phyloP scores from a whole-genome alignment of 2,797 vertebrate species.

The Brachyalestes nurse region DNA sequence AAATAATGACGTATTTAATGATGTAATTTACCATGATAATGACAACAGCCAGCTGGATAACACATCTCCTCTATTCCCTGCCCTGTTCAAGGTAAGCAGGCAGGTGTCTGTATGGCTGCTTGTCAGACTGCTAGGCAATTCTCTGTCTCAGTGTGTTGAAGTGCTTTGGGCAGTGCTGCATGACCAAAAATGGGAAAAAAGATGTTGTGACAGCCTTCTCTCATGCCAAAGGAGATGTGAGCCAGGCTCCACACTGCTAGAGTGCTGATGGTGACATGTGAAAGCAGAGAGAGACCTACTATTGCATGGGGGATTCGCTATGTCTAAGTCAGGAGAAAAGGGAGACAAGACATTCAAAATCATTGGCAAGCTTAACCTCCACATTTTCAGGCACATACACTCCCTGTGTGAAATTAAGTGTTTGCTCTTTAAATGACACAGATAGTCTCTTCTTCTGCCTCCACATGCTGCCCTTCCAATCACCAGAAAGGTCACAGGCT shows the following conservation, averaged over 20 bases:
- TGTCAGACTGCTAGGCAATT: background rate
- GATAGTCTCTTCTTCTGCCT: constrained; percentile 2
- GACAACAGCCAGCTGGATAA: background rate
- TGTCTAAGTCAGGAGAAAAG: background rate
- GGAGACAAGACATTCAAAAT: background rate
- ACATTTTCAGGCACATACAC: background rate
- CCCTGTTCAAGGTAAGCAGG: background rate
- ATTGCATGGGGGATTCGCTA: background rate
- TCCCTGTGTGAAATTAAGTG: background rate
- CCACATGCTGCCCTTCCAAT: constrained; percentile 14
- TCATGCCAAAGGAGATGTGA: background rate
- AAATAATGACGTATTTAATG: no score
- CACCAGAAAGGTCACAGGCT: constrained; percentile 21
- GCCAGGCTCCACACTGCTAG: background rate
- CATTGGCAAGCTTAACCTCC: background rate
- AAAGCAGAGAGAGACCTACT: background rate
- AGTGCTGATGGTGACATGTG: constrained; percentile 6
- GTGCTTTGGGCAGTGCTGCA: background rate
- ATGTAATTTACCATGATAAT: background rate
- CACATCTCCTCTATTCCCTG: background rate
- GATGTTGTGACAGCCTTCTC: background rate
- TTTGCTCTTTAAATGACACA: constrained; percentile 16
- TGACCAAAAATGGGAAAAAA: background rate
- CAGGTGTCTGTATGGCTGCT: background rate
- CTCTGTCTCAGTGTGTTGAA: background rate